Conservation (phyloP, 2,797 vertebrate species). For the Hippocampus kuda region DNA sequence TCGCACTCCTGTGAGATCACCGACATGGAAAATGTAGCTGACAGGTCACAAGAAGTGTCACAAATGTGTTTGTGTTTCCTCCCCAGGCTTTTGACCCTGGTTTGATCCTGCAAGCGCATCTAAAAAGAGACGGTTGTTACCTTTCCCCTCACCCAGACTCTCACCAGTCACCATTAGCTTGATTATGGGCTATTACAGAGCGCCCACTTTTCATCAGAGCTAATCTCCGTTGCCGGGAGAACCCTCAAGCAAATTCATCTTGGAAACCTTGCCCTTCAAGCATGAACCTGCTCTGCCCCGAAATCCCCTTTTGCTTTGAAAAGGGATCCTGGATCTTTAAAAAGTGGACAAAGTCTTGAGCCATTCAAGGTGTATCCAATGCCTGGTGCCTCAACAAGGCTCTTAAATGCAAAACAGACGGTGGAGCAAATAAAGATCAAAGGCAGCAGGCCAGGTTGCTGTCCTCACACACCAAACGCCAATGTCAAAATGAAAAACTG, state of each 20-base stretch:
- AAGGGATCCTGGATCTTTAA: constrained; percentile 63
- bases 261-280: constrained; percentile 39
- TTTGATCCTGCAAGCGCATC: constrained; percentile 38
- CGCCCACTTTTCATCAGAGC: constrained; percentile 45
- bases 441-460: constrained; percentile 58
- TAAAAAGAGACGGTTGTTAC: constrained; percentile 27
- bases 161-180: constrained; percentile 33
- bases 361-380: constrained; percentile 69
- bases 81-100: constrained; percentile 33
- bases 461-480: constrained; percentile 64
- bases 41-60: constrained; percentile 30
- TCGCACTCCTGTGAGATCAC: constrained; percentile 29
- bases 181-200: constrained; percentile 49
- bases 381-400: constrained; percentile 63
- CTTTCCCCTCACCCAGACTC: constrained; percentile 34
- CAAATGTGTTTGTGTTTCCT: constrained; percentile 39
- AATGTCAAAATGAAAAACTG: constrained; percentile 62
- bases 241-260: constrained; percentile 32
- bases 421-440: constrained; percentile 71
- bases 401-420: constrained; percentile 74
- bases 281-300: constrained; percentile 42
- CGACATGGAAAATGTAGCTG: constrained; percentile 20
- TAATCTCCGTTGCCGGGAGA: constrained; percentile 50
- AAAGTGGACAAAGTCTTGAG: constrained; percentile 53
- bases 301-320: constrained; percentile 61